These are phyloP conservation scores for Nyctalus aviator DNA, from an alignment of 2,797 vertebrate genomes.

Conservation along the genomic window DNA sequence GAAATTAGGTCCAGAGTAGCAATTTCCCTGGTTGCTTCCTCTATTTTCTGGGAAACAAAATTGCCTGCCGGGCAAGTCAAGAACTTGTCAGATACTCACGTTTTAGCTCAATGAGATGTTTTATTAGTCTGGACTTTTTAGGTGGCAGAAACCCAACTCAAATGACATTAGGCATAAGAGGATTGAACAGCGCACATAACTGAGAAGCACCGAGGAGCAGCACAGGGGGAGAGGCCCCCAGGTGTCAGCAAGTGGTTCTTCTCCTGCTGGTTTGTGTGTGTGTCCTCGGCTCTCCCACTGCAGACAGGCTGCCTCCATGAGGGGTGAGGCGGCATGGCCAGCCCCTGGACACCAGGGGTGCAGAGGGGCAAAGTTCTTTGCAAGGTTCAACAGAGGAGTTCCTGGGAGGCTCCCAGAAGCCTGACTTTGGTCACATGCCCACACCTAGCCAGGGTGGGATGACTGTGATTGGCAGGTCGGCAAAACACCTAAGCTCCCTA, in stretches of 20 bases:
- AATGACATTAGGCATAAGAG: not conserved
- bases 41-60: slow-evolving; percentile 75
- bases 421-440: not conserved
- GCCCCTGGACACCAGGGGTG: not conserved
- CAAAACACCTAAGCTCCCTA: not conserved
- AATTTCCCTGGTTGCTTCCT: slow-evolving; percentile 68
- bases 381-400: not conserved
- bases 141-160: slow-evolving; percentile 42
- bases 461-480: not conserved
- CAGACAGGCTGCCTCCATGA: not conserved
- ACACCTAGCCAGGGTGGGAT: not conserved
- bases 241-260: not conserved
- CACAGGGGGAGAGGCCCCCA: rapidly evolving
- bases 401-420: not conserved
- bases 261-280: not conserved
- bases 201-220: not conserved
- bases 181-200: not conserved
- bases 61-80: slow-evolving; percentile 70
- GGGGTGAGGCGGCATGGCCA: not conserved
- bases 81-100: slow-evolving; percentile 69
- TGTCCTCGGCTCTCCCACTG: not conserved
- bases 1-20: slow-evolving; percentile 69
- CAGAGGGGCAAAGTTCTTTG: not conserved
- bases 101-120: slow-evolving; percentile 61
- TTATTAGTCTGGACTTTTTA: slow-evolving; percentile 74